Base-by-base conservation (phyloP, 2,888 invertebrate genomes). In the Andrena dorsata region DNA sequence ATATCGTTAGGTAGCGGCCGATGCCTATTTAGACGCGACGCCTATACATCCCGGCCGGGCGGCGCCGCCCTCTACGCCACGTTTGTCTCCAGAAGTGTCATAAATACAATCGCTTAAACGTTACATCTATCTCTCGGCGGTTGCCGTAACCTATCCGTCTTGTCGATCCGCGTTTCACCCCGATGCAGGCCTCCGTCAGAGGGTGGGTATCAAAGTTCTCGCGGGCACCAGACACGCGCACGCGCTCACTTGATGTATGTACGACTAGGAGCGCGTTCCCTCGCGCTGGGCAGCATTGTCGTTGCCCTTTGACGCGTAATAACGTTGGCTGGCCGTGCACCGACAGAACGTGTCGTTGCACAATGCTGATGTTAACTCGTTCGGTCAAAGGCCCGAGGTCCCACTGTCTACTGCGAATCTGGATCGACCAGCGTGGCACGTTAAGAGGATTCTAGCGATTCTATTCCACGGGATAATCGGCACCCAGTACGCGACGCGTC, bases 51-150 rank as follows among this genome's bases (percentile, higher is more conserved):
- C 66, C 61, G 58, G 28, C 47, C 49, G 30, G 49, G 47, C 16
- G 8, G 20, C 56, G 47, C 1, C 69, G 32, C 26, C 23, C 58
- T 51, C 28, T 41, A 30, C 53, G 70, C 58, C 58, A 35, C 75
- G 74, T 73, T 80, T 60, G 65, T 49, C 71, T 32, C 4, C 41
- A 23, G 76, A 74, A 76, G 63, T 79, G 84, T 61, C 80, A 71
- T 83, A 84, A 83, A 86, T 83, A 86, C 76, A 69, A 83, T 83
- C 83, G 77, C 60, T 74, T 83, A 80, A 74, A 80, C 76, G 80
- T 61, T 47, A 60, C 58, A 58, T 74, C 75, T 72, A 51, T 80
- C 75, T 71, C 26, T 10, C 56, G 60, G 56, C 41, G 64, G 64
- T 70, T 47, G 30, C 69, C 32, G 51, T 70, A 51, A 35, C 60